Percentiles rank a stretch among this genome's conserved stretches.
Evolutionary conservation across 1,140 invertebrate genomes (phyloP).

Genomic region (Drosophila nikananu): DNA sequence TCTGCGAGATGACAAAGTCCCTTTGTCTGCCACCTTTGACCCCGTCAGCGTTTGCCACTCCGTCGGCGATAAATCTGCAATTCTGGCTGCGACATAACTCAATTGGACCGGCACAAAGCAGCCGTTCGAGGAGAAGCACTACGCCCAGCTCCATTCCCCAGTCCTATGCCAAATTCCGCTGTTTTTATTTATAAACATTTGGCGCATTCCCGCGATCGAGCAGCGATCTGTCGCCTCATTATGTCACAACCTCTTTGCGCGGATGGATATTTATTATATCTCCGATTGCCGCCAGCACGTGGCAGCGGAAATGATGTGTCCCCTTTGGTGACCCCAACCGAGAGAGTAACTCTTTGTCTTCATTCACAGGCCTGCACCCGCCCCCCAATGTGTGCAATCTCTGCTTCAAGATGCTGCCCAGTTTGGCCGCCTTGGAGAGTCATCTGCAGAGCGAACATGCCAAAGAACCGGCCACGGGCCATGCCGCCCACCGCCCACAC

Average conservation of each 20-base stretch:
- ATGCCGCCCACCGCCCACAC: slow-evolving; percentile 46
- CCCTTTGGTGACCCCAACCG: slow-evolving; percentile 24
- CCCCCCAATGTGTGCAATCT: slow-evolving; percentile 93
- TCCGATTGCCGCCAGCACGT: slow-evolving; percentile 47
- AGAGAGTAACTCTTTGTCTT: slow-evolving; percentile 41
- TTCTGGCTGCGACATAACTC: slow-evolving; percentile 78
- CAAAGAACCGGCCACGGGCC: slow-evolving; percentile 69
- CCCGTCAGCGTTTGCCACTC: slow-evolving; percentile 50
- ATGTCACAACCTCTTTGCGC: slow-evolving; percentile 78
- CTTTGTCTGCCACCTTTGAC: slow-evolving; percentile 85
- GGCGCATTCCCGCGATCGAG: slow-evolving; percentile 70
- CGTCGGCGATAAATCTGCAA: slow-evolving; percentile 64
- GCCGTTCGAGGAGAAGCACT: slow-evolving; percentile 7
- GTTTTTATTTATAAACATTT: slow-evolving; percentile 78
- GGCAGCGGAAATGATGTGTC: slow-evolving; percentile 50
- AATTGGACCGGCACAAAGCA: slow-evolving; percentile 84
- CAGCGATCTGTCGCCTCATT: slow-evolving; percentile 63
- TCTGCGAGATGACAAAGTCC: slow-evolving; percentile 76
- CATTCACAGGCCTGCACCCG: slow-evolving; percentile 69
- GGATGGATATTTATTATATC: slow-evolving; percentile 79
- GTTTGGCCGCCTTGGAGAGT: slow-evolving; percentile 97
- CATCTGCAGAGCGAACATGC: slow-evolving; percentile 91
- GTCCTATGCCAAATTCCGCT: slow-evolving; percentile 73
- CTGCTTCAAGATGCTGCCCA: slow-evolving; percentile 99
- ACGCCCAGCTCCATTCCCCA: slow-evolving; percentile 9